These are phyloP conservation scores for Baronia brevicornis DNA, from an alignment of 2,888 invertebrate genomes.

Conservation along the genomic window DNA sequence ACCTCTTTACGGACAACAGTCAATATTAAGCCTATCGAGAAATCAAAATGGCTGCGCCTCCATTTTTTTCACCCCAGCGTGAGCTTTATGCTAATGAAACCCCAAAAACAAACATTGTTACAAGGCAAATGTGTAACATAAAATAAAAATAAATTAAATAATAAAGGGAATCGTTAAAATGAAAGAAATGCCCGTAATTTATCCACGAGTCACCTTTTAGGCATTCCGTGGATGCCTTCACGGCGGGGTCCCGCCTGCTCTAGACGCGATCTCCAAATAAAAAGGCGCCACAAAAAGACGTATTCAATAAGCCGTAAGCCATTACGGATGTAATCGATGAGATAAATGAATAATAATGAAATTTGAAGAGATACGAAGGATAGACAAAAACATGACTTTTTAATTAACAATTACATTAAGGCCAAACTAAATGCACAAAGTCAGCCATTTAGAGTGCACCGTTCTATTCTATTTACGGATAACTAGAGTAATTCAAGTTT, in stretches of 20 bases:
- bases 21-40: slow-evolving; percentile 58
- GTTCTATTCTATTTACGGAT: too few relatives aligned
- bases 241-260: slow-evolving; percentile 65
- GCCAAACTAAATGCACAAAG: too few relatives aligned
- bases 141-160: slow-evolving; percentile 75
- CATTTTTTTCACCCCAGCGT: slow-evolving; percentile 55
- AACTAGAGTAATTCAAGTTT: too few relatives aligned
- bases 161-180: slow-evolving; percentile 75
- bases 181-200: slow-evolving; percentile 74
- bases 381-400: too few relatives aligned
- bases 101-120: slow-evolving; percentile 74
- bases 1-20: slow-evolving; percentile 46
- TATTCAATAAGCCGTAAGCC: slow-evolving; percentile 71
- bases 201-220: slow-evolving; percentile 74
- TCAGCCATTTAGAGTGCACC: too few relatives aligned
- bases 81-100: slow-evolving; percentile 70
- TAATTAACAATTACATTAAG: too few relatives aligned
- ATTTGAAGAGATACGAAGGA: slow-evolving; percentile 38
- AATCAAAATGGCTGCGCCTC: slow-evolving; percentile 53
- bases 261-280: slow-evolving; percentile 69
- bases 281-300: slow-evolving; percentile 74
- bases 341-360: slow-evolving; percentile 71
- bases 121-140: slow-evolving; percentile 74
- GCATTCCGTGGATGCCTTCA: slow-evolving; percentile 71
- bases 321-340: slow-evolving; percentile 72